Percentiles rank a stretch among this genome's conserved stretches.
phyloP scores from a whole-genome alignment of 2,113 vertebrate genomes.

The Laticauda laticaudata region DNA sequence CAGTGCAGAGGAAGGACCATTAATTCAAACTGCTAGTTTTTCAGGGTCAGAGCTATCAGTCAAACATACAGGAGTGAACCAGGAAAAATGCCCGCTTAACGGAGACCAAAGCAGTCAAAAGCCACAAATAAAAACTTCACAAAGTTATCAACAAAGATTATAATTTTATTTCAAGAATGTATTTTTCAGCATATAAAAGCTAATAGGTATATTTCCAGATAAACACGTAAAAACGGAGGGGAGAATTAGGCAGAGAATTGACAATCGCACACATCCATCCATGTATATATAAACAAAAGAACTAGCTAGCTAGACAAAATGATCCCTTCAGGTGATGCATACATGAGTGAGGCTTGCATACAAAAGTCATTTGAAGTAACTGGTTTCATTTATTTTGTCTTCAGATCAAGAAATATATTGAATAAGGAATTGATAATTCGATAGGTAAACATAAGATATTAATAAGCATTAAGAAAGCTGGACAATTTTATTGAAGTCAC shows the following conservation, averaged over 20 bases:
- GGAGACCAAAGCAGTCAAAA: neutral
- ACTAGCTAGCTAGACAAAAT: neutral
- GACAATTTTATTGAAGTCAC: neutral
- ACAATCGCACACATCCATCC: neutral
- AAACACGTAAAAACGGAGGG: no score
- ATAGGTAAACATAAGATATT: constrained; percentile 36
- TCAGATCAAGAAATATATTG: constrained; percentile 21
- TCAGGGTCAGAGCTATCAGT: neutral
- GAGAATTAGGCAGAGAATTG: neutral
- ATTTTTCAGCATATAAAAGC: constrained; percentile 35
- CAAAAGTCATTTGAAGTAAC: constrained; percentile 26
- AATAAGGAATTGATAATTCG: neutral
- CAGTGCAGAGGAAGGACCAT: neutral
- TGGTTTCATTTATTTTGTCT: neutral
- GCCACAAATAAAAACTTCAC: neutral
- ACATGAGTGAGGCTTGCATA: neutral
- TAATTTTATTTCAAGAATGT: constrained; percentile 49
- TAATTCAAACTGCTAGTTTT: neutral
- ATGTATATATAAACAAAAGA: neutral
- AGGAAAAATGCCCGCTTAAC: neutral
- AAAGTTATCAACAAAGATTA: constrained; percentile 29
- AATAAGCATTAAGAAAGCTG: neutral
- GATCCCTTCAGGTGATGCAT: neutral
- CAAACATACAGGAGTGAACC: neutral
- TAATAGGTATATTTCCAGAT: neutral